These are phyloP conservation scores for Saguinus imperator DNA, from an alignment of 2,113 vertebrate genomes.

Conservation along the genomic window DNA sequence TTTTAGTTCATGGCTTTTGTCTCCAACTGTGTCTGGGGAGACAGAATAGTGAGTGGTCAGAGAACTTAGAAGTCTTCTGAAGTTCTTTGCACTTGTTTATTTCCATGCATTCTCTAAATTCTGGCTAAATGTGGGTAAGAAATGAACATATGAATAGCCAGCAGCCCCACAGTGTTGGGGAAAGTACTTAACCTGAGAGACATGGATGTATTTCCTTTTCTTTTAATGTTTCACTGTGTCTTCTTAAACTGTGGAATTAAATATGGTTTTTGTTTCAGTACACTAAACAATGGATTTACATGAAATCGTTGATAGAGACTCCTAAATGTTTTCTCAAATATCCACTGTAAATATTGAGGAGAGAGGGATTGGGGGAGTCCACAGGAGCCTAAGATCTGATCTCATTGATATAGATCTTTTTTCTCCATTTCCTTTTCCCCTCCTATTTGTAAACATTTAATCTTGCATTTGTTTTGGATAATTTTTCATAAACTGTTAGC, in stretches of 20 bases:
- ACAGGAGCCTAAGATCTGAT: accelerated
- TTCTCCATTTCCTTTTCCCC: neutral
- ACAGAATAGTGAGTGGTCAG: neutral
- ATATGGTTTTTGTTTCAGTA: neutral
- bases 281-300: neutral
- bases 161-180: neutral
- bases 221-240: neutral
- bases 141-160: neutral
- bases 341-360: neutral
- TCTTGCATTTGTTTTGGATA: neutral
- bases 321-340: neutral
- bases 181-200: neutral
- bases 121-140: neutral
- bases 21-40: neutral
- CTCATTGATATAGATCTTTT: accelerated
- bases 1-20: neutral
- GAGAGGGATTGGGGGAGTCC: neutral
- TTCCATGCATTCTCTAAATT: neutral
- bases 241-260: neutral
- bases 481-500: neutral
- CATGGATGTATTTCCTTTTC: neutral
- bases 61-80: neutral
- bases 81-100: neutral
- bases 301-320: neutral
- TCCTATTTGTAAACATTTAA: neutral